Evolutionary conservation across 2,113 vertebrate species (phyloP).

Genomic region (Sinocyclocheilus maitianheensis): DNA sequence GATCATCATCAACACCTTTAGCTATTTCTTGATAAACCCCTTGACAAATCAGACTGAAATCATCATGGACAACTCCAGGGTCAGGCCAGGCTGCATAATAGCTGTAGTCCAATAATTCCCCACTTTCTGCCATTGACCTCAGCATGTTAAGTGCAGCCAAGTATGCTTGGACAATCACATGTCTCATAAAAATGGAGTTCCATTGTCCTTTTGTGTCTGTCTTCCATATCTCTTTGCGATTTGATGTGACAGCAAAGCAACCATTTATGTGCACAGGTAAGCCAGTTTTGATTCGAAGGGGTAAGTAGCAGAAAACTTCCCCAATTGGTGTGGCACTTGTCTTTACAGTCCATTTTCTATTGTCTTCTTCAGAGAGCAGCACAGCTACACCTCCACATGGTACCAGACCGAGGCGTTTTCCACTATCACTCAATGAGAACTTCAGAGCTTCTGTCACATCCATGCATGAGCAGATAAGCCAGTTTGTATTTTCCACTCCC

Average conservation of each 20-base stretch:
- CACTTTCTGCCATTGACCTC: constrained; percentile 85
- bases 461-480: constrained; percentile 97
- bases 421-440: constrained; percentile 92
- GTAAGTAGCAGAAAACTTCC: constrained; percentile 97
- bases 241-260: constrained; percentile 98
- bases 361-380: constrained; percentile 87
- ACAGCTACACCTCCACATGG: constrained; percentile 93
- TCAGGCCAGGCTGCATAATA: constrained; percentile 95
- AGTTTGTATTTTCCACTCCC: constrained; percentile 89
- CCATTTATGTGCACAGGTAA: constrained; percentile 96
- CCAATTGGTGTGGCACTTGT: constrained; percentile 81
- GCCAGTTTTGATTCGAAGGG: constrained; percentile 96
- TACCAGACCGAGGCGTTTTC: constrained; percentile 90
- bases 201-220: constrained; percentile 97
- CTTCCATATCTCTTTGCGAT: constrained; percentile 99
- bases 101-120: constrained; percentile 87
- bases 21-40: constrained; percentile 97
- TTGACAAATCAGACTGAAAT: constrained; percentile 94
- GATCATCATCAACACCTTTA: constrained; percentile 87
- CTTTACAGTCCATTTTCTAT: constrained; percentile 91
- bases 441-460: constrained; percentile 91
- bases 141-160: constrained; percentile 90
- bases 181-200: constrained; percentile 97
- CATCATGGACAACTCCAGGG: constrained; percentile 92
- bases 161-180: constrained; percentile 95